Evolutionary conservation across 2,888 invertebrate species (phyloP), one percentile per base, ranked within the genome.

Genomic region (Cynaeus angustus): DNA sequence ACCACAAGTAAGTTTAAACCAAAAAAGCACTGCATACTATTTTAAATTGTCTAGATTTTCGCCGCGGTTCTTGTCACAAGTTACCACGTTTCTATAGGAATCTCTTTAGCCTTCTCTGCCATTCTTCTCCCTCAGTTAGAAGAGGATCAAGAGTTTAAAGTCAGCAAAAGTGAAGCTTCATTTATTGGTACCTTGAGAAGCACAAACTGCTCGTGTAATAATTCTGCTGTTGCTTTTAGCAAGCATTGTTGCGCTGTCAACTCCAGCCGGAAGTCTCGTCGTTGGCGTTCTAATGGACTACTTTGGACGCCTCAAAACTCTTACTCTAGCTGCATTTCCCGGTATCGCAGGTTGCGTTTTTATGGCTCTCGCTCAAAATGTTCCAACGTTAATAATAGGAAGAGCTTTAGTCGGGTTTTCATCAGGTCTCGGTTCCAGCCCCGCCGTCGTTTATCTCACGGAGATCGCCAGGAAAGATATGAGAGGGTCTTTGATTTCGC

Each of bases 11-110:
- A 77, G 76, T 70, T 12, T 5, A 45, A 14, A 45, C n/a, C 38
- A 38, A 5, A 10, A n/a, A n/a, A n/a, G n/a, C n/a, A n/a, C n/a
- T n/a, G 9, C n/a, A 14, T 14, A 45, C 38, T 21, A 21, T 1
- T 13, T 12, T 7, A 61, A 38, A 3, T 13, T 13, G 75, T 76
- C 33, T 77, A 89, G 89, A 86, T 89, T 68, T 79, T 85, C 48
- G 88, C 88, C 1, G 86, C 88, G 70, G 80, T 88, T 56, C 83
- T 88, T 56, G 86, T 88, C 0, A 88, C 88, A 3, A 86, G 88
- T 30, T 89, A 88, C 80, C 89, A 89, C 77, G 85, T 90, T 68
- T 87, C 87, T 30, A 88, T 89, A 48, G 89, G 89, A n/a, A 85
- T 89, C 33, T 85, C 88, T 16, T 84, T 89, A 79, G 89, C 88